Conservation (phyloP, 2,113 vertebrate genomes). For the Callipepla squamata region DNA sequence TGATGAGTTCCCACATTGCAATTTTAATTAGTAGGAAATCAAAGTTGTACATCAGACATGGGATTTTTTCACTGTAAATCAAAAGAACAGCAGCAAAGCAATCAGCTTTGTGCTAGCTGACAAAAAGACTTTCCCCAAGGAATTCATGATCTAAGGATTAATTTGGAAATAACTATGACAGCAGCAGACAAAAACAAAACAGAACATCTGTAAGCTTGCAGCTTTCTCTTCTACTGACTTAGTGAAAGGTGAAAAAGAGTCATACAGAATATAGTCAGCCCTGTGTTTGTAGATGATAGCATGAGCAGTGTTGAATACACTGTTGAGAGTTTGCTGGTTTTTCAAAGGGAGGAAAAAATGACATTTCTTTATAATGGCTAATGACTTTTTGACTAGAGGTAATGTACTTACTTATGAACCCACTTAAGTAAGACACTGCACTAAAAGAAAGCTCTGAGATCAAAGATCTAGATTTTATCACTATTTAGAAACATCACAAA, state of each 20-base stretch:
- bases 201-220: background rate
- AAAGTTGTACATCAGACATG: constrained; percentile 46
- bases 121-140: constrained; percentile 15
- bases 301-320: background rate
- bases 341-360: background rate
- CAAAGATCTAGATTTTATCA: background rate
- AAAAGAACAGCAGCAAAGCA: background rate
- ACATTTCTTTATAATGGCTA: background rate
- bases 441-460: background rate
- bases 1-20: background rate
- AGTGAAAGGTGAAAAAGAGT: background rate
- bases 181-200: background rate
- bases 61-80: constrained; percentile 45
- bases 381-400: background rate
- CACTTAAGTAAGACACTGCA: background rate
- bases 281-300: background rate
- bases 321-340: background rate
- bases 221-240: background rate
- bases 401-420: background rate
- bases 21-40: constrained; percentile 60
- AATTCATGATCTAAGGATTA: constrained; percentile 28
- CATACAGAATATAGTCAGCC: background rate
- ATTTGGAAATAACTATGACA: constrained; percentile 34
- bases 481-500: background rate
- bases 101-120: background rate